Evolutionary conservation across 2,888 invertebrate genomes (phyloP), one percentile per base, ranked within the genome.

Genomic region (Epinotia ramella): DNA sequence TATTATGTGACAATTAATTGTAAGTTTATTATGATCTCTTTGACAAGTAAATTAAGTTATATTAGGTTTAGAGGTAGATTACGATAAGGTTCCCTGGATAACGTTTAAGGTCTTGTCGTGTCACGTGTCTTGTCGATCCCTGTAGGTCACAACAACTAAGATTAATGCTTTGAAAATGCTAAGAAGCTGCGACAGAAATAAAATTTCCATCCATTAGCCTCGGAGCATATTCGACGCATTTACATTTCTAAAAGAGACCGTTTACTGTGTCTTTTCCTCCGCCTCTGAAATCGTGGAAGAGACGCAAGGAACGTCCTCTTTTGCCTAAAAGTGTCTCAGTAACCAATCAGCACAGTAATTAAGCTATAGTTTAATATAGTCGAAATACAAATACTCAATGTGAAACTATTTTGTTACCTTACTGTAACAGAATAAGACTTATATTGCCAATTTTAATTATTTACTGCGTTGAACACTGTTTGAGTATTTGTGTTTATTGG

Each of bases 1-100:
- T 88, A 87, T 88, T 88, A 86, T 88, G 90, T 91, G 91, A 91
- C 91, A 89, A 89, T 89, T 90, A 60, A 86, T 88, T 91, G 82
- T 94, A 94, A 94, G 93, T 91, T 89, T 90, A 91, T 92, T 92
- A 94, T 94, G 94, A 94, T 94, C 94, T 94, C 94, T 92, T 94
- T 93, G 84, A 86, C 91, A 89, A 86, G 86, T 91, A 89, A 88
- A 88, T 89, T 92, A 89, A 89, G 88, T 88, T 89, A 89, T 88
- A 88, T 87, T 91, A 91, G 86, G 83, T 83, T 84, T 88, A 89
- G 83, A 76, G 79, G 73, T 84, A 80, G 53, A 73, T 82, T 78
- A 77, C 80, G 69, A 73, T 82, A 82, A 83, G 82, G 81, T 78
- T 80, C 81, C 83, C 83, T 82, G 79, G 80, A 80, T 78, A 80